Conservation (phyloP, 2,888 invertebrate species). For the Capitulum mitella region DNA sequence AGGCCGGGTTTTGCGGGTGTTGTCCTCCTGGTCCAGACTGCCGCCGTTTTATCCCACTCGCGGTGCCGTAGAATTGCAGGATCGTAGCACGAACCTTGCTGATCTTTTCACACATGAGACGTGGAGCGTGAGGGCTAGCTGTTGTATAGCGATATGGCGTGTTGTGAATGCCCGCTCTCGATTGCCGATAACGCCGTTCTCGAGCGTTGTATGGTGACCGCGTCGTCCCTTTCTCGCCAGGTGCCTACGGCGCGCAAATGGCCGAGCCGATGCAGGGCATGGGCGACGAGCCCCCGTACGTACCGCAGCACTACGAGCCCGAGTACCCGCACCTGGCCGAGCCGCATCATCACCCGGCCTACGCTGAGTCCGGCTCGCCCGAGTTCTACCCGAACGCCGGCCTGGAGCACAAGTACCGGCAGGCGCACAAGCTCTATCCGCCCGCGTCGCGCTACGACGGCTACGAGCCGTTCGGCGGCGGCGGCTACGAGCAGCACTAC, state of each 20-base stretch:
- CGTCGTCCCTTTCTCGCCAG: background rate
- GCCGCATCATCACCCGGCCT: conserved; percentile 45
- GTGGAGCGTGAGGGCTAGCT: too few species aligned
- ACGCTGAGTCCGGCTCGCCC: conserved; percentile 59
- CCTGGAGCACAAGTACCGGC: conserved; percentile 63
- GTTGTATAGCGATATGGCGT: too few species aligned
- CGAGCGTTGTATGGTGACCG: too few species aligned
- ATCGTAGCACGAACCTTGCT: too few species aligned
- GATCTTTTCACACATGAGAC: too few species aligned
- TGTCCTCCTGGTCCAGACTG: too few species aligned
- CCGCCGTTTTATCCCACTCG: too few species aligned
- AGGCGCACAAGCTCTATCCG: conserved; percentile 51
- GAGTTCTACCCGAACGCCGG: conserved; percentile 56
- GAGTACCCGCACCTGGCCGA: conserved; percentile 55
- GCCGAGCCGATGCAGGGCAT: conserved; percentile 18
- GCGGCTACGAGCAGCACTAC: conserved; percentile 49
- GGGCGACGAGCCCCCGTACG: conserved; percentile 39
- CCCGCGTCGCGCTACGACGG: conserved; percentile 30
- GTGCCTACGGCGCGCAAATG: conserved; percentile 17
- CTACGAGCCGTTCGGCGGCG: conserved; percentile 26
- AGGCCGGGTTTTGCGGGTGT: too few species aligned
- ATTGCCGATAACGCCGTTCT: too few species aligned
- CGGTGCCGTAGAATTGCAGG: too few species aligned
- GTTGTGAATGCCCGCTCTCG: too few species aligned
- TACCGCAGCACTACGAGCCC: conserved; percentile 48